Conservation (phyloP, 1,140 invertebrate genomes). For the Drosophila auraria region DNA sequence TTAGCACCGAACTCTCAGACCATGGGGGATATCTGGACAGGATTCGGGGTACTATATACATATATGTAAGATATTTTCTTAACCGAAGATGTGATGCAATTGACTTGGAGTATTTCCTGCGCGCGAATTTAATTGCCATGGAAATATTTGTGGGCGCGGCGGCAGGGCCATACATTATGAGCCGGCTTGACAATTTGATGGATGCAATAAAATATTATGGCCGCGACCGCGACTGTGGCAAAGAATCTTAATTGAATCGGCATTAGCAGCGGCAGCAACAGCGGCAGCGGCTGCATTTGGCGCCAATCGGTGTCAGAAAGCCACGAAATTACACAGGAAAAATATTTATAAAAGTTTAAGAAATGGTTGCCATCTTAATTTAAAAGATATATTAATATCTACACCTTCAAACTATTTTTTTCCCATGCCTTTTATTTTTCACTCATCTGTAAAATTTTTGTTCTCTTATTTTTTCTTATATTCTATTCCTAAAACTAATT, state of each 20-base stretch:
- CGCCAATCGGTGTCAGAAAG: conserved; percentile 47
- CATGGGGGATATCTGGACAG: conserved; percentile 12
- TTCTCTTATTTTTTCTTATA: no score
- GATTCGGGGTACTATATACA: neutral
- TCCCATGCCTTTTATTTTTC: no score
- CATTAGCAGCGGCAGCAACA: neutral
- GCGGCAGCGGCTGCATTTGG: conserved; percentile 42
- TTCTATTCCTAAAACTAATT: no score
- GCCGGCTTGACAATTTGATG: conserved; percentile 46
- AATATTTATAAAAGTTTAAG: no score
- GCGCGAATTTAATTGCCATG: conserved; percentile 40
- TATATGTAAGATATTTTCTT: conserved; percentile 2
- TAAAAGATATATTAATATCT: neutral
- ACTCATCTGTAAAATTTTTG: no score
- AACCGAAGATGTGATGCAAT: conserved; percentile 49
- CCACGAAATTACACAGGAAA: conserved; percentile 8
- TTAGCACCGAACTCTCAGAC: conserved; percentile 32
- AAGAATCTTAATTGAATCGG: conserved; percentile 70
- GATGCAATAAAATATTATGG: conserved; percentile 65
- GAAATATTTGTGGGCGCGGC: conserved; percentile 58
- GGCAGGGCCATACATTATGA: conserved; percentile 39
- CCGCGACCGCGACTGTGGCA: conserved; percentile 28
- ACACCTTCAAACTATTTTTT: no score
- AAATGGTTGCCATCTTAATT: no score
- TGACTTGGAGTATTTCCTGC: conserved; percentile 8